Base-by-base conservation (phyloP, 2,113 vertebrate genomes). In the Nothoprocta pentlandii region DNA sequence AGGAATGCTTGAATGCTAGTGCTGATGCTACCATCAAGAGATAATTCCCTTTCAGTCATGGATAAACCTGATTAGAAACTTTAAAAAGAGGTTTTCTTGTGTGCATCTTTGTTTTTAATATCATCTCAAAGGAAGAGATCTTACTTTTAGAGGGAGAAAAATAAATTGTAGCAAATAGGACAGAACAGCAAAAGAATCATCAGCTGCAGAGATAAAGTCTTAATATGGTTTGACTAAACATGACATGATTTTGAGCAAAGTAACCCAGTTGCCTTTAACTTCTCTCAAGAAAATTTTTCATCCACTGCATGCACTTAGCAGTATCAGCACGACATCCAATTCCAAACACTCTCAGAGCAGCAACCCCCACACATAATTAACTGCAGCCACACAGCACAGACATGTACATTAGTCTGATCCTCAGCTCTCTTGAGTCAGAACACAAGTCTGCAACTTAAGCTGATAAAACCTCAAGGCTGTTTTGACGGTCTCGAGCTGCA, bases 311-410 rank as follows among this genome's bases (percentile, higher is more conserved):
- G 26, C 12, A 16, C 32, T 71, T 61, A 61, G 23, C 12, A 56
- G 15, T 5, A 53, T 2, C 5, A 67, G 30, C 28, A 34, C 13
- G 34, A 81, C 63, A 76, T 81, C 28, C 80, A 79, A 14, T 34
- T 5, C 41, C 49, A 71, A 21, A 41, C 42, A 56, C 67, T 84
- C 71, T 64, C 74, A 41, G 30, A 85, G 78, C 47, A 76, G 25
- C 44, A 54, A 44, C 22, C 56, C 4, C 3, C 58, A 89, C 32
- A 30, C 16, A 21, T 23, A 59, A 75, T 44, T 47, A 80, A 51
- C 1, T 26, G 14, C 21, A 36, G 44, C 42, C 61, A 41, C 0
- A 0, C 7, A 75, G 62, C 32, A 67, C 9, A 51, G 58, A 51
- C 12, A 61, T 22, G 32, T 63, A 49, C 59, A 63, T 15, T 20